Conservation (phyloP, 2,888 invertebrate species). For the Tinea pellionella region DNA sequence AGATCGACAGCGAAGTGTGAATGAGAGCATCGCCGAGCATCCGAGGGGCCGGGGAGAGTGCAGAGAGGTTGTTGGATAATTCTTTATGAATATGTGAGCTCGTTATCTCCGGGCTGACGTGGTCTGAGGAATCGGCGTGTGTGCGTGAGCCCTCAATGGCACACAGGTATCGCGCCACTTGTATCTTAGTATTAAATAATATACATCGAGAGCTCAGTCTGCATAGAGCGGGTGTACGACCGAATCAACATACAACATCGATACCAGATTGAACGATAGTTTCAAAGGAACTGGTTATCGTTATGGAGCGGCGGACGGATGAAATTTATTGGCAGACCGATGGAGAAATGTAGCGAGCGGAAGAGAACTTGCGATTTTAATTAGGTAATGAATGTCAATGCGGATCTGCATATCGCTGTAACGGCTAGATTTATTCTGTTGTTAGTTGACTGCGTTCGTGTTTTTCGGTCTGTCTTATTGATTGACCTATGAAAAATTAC, state of each 20-base stretch:
- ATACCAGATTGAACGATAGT: slow-evolving; percentile 70
- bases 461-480: neutral
- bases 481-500: neutral
- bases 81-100: slow-evolving; percentile 70
- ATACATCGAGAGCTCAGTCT: slow-evolving; percentile 52
- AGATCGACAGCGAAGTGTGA: slow-evolving; percentile 62
- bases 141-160: slow-evolving; percentile 23
- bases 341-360: slow-evolving; percentile 70
- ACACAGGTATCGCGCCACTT: slow-evolving; percentile 29
- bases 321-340: slow-evolving; percentile 68
- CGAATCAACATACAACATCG: slow-evolving; percentile 69
- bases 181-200: slow-evolving; percentile 58
- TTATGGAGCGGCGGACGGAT: slow-evolving; percentile 68
- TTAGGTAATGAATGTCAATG: slow-evolving; percentile 71
- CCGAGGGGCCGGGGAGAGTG: slow-evolving; percentile 38
- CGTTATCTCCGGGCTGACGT: slow-evolving; percentile 59
- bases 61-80: slow-evolving; percentile 56
- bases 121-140: slow-evolving; percentile 37
- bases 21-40: slow-evolving; percentile 61
- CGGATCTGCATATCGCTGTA: slow-evolving; percentile 67
- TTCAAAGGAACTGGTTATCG: slow-evolving; percentile 70
- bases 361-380: slow-evolving; percentile 68
- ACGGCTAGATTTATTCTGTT: slow-evolving; percentile 64
- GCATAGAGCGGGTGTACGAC: slow-evolving; percentile 67
- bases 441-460: slow-evolving; percentile 46